A percentile compares a stretch with the other conserved stretches of the same genome.
Conservation (phyloP, 2,888 invertebrate species). For the Ophion ventricosus region DNA sequence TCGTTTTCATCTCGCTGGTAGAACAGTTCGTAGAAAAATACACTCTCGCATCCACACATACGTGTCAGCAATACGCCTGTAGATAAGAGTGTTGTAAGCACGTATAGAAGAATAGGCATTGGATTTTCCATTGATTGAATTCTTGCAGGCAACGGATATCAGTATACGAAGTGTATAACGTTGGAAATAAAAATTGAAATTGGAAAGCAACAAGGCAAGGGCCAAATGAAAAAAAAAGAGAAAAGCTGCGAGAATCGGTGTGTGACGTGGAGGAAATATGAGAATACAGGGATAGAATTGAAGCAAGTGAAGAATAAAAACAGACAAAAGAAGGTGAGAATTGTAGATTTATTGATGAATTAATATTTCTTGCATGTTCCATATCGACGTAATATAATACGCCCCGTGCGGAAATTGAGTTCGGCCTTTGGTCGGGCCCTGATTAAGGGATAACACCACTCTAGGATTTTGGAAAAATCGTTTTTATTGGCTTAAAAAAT, state of each 20-base stretch:
- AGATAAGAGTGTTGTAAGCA: neutral
- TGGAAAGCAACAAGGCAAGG: conserved; percentile 19
- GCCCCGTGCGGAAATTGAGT: no score
- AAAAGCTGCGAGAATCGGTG: conserved; percentile 19
- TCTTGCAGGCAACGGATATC: conserved; percentile 28
- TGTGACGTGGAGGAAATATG: conserved; percentile 29
- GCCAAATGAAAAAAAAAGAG: conserved; percentile 19
- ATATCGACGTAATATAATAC: no score
- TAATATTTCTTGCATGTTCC: neutral
- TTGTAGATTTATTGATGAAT: conserved; percentile 7
- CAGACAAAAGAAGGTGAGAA: conserved; percentile 7
- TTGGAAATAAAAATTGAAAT: conserved; percentile 28
- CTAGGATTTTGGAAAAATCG: no score
- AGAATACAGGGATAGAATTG: conserved; percentile 8
- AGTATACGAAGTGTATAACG: neutral
- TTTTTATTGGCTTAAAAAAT: no score
- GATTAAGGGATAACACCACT: no score
- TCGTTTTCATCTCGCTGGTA: no score
- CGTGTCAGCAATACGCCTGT: conserved; percentile 2
- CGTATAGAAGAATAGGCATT: neutral
- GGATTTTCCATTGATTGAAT: conserved; percentile 35
- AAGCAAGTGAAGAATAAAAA: conserved; percentile 1
- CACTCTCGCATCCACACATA: neutral
- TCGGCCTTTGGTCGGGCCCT: no score
- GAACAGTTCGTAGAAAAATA: neutral